phyloP scores from a whole-genome alignment of 2,113 vertebrate species.

The Thomomys bottae region DNA sequence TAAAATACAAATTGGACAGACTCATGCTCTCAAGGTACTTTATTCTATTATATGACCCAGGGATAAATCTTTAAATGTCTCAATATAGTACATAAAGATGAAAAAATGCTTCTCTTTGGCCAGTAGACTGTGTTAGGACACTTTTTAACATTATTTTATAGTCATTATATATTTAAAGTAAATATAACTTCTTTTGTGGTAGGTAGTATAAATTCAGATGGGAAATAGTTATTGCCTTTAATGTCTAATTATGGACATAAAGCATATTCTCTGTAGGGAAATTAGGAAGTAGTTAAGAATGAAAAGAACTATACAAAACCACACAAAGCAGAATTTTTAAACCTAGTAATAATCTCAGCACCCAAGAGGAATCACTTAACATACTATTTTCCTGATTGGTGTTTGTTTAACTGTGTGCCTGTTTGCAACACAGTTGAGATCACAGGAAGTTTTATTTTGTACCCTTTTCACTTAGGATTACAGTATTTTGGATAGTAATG shows the following conservation, averaged over 20 bases:
- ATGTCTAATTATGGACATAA: conserved; percentile 51
- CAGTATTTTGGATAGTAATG: not conserved
- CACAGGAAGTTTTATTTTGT: not conserved
- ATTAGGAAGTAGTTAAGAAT: conserved; percentile 4
- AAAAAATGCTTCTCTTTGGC: conserved; percentile 40
- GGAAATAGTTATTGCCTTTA: conserved; percentile 56
- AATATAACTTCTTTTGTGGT: conserved; percentile 47
- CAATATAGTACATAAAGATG: not conserved
- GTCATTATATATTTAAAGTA: conserved; percentile 18
- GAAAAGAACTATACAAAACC: not conserved
- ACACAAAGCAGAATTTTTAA: not conserved
- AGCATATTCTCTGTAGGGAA: conserved; percentile 45
- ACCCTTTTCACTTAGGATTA: conserved; percentile 12
- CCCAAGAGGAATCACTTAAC: not conserved
- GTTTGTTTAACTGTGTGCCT: not conserved
- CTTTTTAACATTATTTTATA: conserved; percentile 39
- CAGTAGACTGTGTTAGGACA: conserved; percentile 14
- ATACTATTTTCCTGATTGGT: not conserved
- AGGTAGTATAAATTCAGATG: conserved; percentile 41
- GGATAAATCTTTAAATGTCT: conserved; percentile 49
- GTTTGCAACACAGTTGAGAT: not conserved
- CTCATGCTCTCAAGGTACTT: conserved; percentile 61
- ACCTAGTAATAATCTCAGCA: not conserved
- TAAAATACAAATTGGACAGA: conserved; percentile 69
- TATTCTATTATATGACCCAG: conserved; percentile 61